phyloP scores from a whole-genome alignment of 1,140 invertebrate genomes.

The Trichonephila clavata region DNA sequence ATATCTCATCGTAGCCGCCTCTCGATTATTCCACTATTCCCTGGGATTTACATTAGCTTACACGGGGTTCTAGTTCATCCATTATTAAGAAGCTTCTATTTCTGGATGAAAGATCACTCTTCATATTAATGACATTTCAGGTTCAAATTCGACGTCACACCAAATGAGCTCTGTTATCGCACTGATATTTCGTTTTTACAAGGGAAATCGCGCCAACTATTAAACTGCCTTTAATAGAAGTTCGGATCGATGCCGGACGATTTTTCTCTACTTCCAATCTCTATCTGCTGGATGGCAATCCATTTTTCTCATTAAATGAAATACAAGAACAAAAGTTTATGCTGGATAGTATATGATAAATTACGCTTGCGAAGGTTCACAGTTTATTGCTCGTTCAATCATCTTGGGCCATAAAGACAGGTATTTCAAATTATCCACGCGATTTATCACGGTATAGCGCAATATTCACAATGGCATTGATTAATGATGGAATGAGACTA shows the following conservation, averaged over 20 bases:
- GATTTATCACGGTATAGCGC: conserved; percentile 68
- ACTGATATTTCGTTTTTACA: background rate
- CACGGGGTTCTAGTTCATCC: conserved; percentile 35
- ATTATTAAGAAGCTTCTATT: conserved; percentile 50
- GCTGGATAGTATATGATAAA: conserved; percentile 62
- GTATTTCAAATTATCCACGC: conserved; percentile 74
- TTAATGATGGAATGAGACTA: conserved; percentile 38
- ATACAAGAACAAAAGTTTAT: conserved; percentile 65
- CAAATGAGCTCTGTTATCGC: conserved; percentile 50
- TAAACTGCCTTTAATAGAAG: background rate
- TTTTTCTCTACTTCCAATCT: conserved; percentile 35
- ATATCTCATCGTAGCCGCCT: background rate
- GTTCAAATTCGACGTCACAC: conserved; percentile 51
- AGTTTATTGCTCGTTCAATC: conserved; percentile 73
- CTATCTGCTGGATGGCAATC: conserved; percentile 33
- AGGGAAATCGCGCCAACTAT: conserved; percentile 43
- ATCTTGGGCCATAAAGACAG: conserved; percentile 51
- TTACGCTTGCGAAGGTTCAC: conserved; percentile 48
- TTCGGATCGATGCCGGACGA: background rate
- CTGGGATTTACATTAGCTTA: conserved; percentile 12
- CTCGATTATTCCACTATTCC: background rate
- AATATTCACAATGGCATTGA: conserved; percentile 73
- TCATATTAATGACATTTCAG: conserved; percentile 45
- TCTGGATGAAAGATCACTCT: conserved; percentile 42
- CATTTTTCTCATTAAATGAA: conserved; percentile 73